Conservation (phyloP, 2,888 invertebrate genomes). For the Callyntrura guangdongensis region DNA sequence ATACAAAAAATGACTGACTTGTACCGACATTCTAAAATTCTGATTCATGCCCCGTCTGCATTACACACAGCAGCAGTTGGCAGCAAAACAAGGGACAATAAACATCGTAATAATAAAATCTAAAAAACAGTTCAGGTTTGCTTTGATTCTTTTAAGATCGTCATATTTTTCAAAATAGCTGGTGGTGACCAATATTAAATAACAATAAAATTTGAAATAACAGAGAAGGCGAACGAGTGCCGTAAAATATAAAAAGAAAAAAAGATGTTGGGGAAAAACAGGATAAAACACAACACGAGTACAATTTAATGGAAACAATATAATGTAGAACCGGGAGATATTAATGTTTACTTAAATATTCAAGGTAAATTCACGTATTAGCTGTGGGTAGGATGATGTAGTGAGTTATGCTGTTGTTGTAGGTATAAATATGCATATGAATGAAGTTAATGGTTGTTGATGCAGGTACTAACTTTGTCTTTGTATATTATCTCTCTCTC, state of each 20-base stretch:
- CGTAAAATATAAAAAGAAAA: neutral
- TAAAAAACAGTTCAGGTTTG: constrained; percentile 63
- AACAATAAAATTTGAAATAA: constrained; percentile 32
- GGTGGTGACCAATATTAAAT: constrained; percentile 7
- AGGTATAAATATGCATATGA: constrained; percentile 37
- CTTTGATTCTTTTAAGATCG: constrained; percentile 22
- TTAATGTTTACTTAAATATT: constrained; percentile 34
- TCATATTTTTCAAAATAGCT: constrained; percentile 7
- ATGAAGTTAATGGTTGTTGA: constrained; percentile 45
- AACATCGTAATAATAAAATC: constrained; percentile 66
- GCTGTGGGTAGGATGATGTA: neutral
- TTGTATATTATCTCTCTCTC: constrained; percentile 8
- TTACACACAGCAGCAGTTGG: constrained; percentile 44
- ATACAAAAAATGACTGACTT: constrained; percentile 56
- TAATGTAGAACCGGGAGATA: neutral
- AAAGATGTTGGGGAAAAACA: neutral
- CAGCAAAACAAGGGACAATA: constrained; percentile 49
- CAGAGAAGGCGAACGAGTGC: neutral
- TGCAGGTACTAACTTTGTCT: constrained; percentile 39
- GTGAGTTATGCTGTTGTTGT: constrained; percentile 7
- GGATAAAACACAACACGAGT: neutral
- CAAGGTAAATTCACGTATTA: neutral
- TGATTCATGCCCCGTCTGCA: constrained; percentile 38
- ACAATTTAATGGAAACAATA: constrained; percentile 2
- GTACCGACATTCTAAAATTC: constrained; percentile 52